A percentile compares a stretch with the other conserved stretches of the same genome.
Conservation (phyloP, 2,113 vertebrate species). For the Cacatua alba region DNA sequence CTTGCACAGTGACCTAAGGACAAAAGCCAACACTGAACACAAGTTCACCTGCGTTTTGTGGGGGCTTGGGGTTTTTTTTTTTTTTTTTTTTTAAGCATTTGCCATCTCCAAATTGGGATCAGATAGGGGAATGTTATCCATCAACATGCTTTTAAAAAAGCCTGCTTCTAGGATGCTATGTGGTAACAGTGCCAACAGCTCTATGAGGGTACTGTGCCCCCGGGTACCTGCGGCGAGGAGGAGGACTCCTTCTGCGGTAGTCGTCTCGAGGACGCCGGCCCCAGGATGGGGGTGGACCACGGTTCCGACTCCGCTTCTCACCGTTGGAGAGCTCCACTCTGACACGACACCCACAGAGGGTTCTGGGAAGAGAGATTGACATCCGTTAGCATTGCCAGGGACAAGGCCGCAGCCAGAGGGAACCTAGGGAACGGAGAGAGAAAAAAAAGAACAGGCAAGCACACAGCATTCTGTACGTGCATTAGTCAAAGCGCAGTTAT, state of each 20-base stretch:
- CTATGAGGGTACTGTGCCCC: constrained; percentile 10
- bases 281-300: constrained; percentile 93
- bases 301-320: constrained; percentile 92
- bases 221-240: constrained; percentile 90
- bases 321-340: constrained; percentile 95
- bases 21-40: constrained; percentile 81
- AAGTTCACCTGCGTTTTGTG: constrained; percentile 58
- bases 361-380: constrained; percentile 62
- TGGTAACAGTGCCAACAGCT: constrained; percentile 61
- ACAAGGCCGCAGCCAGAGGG: neutral
- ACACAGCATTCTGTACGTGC: rapidly evolving
- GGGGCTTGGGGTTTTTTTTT: neutral
- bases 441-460: rapidly evolving
- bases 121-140: constrained; percentile 61
- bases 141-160: constrained; percentile 74
- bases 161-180: constrained; percentile 75
- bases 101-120: constrained; percentile 43
- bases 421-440: rapidly evolving
- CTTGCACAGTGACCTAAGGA: constrained; percentile 75
- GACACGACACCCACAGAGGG: constrained; percentile 91
- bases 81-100: neutral
- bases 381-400: rapidly evolving
- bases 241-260: constrained; percentile 87
- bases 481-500: rapidly evolving
- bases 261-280: constrained; percentile 91